These are phyloP conservation scores for Deroptyus accipitrinus DNA, from an alignment of 2,113 vertebrate species.

Conservation along the genomic window DNA sequence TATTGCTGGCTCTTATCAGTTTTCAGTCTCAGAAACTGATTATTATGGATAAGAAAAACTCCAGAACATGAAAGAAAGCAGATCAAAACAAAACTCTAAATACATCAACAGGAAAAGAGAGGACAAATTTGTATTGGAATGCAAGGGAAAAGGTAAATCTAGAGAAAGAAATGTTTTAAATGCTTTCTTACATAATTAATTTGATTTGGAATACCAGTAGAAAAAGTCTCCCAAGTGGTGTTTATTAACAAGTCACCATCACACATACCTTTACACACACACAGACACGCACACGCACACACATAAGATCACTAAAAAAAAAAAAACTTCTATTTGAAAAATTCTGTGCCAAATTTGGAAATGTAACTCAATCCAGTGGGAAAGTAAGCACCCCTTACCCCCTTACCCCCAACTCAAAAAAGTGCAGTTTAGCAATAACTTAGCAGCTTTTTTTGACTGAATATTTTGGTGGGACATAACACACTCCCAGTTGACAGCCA, in stretches of 20 bases:
- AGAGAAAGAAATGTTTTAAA: not conserved
- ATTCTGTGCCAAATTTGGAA: not conserved
- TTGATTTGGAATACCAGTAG: not conserved
- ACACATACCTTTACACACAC: not conserved
- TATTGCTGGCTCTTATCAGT: not conserved
- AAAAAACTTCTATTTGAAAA: not conserved
- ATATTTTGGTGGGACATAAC: not conserved
- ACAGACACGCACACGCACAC: not conserved
- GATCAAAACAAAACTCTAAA: conserved; percentile 28
- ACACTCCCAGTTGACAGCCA: not conserved
- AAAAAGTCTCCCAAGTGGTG: not conserved
- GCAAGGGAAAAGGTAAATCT: not conserved
- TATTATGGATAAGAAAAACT: conserved; percentile 44
- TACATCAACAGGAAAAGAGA: not conserved
- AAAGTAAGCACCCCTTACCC: not conserved
- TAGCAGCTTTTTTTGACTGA: not conserved
- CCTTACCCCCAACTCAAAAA: not conserved
- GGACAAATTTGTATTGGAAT: not conserved
- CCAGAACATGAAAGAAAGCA: not conserved
- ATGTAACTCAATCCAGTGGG: not conserved
- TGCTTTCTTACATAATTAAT: not conserved
- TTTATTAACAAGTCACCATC: not conserved
- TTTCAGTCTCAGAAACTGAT: conserved; percentile 45
- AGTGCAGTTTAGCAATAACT: not conserved
- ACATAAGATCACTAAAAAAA: not conserved